phyloP scores from a whole-genome alignment of 2,888 invertebrate species.

The Netelia melanura region DNA sequence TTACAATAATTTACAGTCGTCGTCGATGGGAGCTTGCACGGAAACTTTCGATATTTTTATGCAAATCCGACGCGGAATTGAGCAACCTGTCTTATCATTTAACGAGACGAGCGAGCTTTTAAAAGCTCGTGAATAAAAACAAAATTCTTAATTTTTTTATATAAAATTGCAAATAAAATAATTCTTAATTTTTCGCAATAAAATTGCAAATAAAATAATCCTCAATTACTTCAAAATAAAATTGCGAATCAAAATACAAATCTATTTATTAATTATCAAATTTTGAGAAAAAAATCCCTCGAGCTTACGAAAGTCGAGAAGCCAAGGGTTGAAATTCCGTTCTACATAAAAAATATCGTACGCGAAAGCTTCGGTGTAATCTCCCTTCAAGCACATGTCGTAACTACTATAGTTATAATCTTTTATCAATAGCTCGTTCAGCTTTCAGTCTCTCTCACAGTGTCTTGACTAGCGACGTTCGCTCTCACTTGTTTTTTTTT shows the following conservation, averaged over 20 bases:
- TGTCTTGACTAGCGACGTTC: slow-evolving; percentile 56
- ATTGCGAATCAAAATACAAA: too few relatives aligned
- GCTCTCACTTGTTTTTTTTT: slow-evolving; percentile 24
- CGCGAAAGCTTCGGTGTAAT: slow-evolving; percentile 30
- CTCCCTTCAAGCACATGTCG: slow-evolving; percentile 51
- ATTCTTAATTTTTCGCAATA: too few relatives aligned
- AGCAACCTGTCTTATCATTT: neutral
- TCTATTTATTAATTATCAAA: too few relatives aligned
- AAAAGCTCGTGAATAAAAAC: too few relatives aligned
- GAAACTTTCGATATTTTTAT: slow-evolving; percentile 22
- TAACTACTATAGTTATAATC: slow-evolving; percentile 65
- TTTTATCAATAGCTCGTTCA: slow-evolving; percentile 52
- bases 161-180: too few relatives aligned
- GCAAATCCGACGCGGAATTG: neutral
- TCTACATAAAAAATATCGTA: neutral
- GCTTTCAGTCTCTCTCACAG: slow-evolving; percentile 64
- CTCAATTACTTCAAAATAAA: too few relatives aligned
- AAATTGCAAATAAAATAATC: too few relatives aligned
- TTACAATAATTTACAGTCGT: slow-evolving; percentile 80
- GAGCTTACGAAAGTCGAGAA: neutral
- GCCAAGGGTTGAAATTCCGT: neutral
- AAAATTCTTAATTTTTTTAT: too few relatives aligned
- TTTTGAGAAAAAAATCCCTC: neutral
- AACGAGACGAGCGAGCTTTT: neutral
- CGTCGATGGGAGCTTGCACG: slow-evolving; percentile 31